phyloP scores from a whole-genome alignment of 2,113 vertebrate genomes.

The Dascyllus trimaculatus region DNA sequence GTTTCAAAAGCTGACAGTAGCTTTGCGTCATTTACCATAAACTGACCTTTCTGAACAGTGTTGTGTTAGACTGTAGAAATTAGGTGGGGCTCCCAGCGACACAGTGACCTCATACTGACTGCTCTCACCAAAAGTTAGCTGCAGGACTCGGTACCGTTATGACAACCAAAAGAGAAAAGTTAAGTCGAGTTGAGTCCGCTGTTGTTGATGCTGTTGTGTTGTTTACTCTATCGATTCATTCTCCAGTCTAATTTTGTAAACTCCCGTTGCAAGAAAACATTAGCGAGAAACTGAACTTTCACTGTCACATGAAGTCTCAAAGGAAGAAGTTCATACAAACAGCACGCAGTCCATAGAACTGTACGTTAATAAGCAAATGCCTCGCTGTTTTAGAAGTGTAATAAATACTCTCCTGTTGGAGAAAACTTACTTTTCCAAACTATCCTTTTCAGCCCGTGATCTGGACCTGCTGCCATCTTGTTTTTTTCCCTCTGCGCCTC shows the following conservation, averaged over 20 bases:
- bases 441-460: conserved; percentile 81
- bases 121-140: neutral
- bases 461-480: conserved; percentile 83
- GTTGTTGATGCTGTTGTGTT: neutral
- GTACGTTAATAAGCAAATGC: accelerated
- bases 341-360: neutral
- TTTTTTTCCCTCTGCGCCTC: conserved; percentile 37
- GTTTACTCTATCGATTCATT: too few species aligned
- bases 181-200: neutral
- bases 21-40: too few species aligned
- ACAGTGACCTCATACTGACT: conserved; percentile 10
- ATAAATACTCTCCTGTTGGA: neutral
- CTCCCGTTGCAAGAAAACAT: conserved; percentile 35
- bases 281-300: neutral
- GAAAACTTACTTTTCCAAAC: conserved; percentile 87
- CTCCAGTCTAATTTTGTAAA: neutral
- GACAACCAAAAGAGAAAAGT: neutral
- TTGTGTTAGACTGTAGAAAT: neutral
- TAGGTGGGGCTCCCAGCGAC: conserved; percentile 58
- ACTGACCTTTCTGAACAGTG: too few species aligned
- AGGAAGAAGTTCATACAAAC: neutral
- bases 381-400: neutral
- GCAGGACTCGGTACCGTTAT: neutral
- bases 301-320: conserved; percentile 15
- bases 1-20: too few species aligned